These are phyloP conservation scores for Metopolophium dirhodum DNA, from an alignment of 1,140 invertebrate genomes.

Conservation along the genomic window DNA sequence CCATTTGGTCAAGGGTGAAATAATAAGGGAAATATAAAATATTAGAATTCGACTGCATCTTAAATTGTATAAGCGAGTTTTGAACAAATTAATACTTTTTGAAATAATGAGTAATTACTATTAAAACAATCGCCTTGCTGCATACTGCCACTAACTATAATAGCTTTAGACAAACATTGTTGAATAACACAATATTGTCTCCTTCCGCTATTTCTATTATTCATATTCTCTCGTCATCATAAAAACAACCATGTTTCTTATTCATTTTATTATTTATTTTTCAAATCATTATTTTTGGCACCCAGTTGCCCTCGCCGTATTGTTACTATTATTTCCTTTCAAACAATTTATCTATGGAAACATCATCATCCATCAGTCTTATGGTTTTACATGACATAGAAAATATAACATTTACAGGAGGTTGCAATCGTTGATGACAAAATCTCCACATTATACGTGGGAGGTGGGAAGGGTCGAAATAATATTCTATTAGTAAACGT, in stretches of 20 bases:
- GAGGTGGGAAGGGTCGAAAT: neutral
- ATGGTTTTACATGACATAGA: slow-evolving; percentile 29
- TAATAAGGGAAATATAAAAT: neutral
- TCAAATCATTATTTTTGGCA: slow-evolving; percentile 58
- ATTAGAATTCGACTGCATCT: neutral
- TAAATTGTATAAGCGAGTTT: neutral
- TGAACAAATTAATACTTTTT: neutral
- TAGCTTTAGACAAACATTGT: slow-evolving; percentile 9
- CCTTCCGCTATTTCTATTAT: slow-evolving; percentile 58
- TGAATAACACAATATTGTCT: slow-evolving; percentile 23
- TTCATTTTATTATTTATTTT: slow-evolving; percentile 46
- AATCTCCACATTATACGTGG: neutral
- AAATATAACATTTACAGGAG: slow-evolving; percentile 40
- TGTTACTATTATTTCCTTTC: neutral
- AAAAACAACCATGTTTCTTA: slow-evolving; percentile 26
- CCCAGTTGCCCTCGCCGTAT: slow-evolving; percentile 37
- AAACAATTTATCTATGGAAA: neutral
- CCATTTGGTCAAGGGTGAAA: neutral
- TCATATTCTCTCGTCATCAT: slow-evolving; percentile 59
- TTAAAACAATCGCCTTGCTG: neutral
- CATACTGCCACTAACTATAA: neutral
- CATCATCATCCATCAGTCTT: neutral
- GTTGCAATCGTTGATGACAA: slow-evolving; percentile 44
- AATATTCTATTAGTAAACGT: neutral
- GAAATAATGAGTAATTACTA: neutral